phyloP scores from a whole-genome alignment of 2,797 vertebrate species.

The Pseudochaenichthys georgianus region DNA sequence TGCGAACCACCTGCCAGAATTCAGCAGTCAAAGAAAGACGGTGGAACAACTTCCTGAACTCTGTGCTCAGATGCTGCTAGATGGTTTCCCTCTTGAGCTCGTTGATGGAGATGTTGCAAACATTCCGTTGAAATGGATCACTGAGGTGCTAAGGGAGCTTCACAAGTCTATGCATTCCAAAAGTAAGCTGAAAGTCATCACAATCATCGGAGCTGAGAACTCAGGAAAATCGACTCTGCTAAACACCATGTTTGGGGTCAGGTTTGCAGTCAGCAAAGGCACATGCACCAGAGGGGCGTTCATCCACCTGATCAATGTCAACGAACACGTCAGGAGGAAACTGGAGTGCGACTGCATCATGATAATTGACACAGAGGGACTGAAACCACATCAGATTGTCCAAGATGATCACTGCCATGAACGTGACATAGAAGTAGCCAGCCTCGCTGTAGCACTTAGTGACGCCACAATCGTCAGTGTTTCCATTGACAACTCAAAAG shows the following conservation, averaged over 20 bases:
- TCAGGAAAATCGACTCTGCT: slow-evolving; percentile 82
- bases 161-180: slow-evolving; percentile 55
- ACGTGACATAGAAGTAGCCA: slow-evolving; percentile 76
- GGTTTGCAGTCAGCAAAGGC: slow-evolving; percentile 74
- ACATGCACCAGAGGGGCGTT: slow-evolving; percentile 78
- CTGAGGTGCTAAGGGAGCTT: slow-evolving; percentile 71
- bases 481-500: slow-evolving; percentile 54
- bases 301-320: slow-evolving; percentile 76
- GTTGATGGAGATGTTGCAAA: slow-evolving; percentile 80
- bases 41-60: slow-evolving; percentile 66
- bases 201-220: slow-evolving; percentile 73
- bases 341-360: slow-evolving; percentile 79
- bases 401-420: slow-evolving; percentile 66
- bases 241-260: slow-evolving; percentile 83
- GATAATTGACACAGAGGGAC: slow-evolving; percentile 78
- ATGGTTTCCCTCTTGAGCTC: slow-evolving; percentile 80
- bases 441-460: slow-evolving; percentile 78
- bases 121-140: slow-evolving; percentile 77
- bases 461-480: slow-evolving; percentile 75
- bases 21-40: slow-evolving; percentile 29
- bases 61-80: slow-evolving; percentile 74
- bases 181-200: slow-evolving; percentile 75
- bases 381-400: slow-evolving; percentile 64
- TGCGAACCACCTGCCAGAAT: slow-evolving; percentile 41
- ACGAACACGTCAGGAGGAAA: slow-evolving; percentile 56